Base-by-base conservation (phyloP, 2,113 vertebrate species). In the Aviceda subcristata region DNA sequence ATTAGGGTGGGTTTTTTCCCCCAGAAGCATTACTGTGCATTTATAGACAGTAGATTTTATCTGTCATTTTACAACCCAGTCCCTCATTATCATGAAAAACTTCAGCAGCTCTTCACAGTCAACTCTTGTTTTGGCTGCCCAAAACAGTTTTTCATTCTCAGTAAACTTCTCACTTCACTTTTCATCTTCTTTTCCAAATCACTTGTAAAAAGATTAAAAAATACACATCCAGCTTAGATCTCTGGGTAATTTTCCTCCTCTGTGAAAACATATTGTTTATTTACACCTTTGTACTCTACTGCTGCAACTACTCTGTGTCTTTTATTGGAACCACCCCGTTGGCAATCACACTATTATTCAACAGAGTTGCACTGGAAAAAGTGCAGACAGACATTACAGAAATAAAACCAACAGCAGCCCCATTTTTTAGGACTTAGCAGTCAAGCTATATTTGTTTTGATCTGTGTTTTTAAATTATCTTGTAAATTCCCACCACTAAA, bases 21-120 rank as follows among this genome's bases (percentile, higher is more conserved):
- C 77, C 72, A 94, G 92, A 94, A 96, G 53, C 85, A 83, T 94
- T 96, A 95, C 77, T 79, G 81, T 91, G 93, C 90, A 66, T 96
- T 93, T 97, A 95, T 96, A 2, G 2, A 79, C 90, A 86, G 69
- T 76, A 73, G 77, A 86, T 92, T 94, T 96, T 81, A 83, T 93
- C 78, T 93, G 77, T 90, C 78, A 73, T 86, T 96, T 94, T 79
- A 92, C 63, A 90, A 75, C 30, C 57, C 53, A 62, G 48, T 86
- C 88, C n/a, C 66, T 94, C 74, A 90, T 93, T 94, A 93, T 38
- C 66, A 85, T 79, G 53, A 96, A 94, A 95, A 96, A 96, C 92
- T 96, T 96, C 86, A 68, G 56, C 60, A 94, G 12, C 68, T 87
- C 80, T 72, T 95, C 87, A 73, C 81, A 86, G 63, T 48, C 69